A percentile compares a stretch with the other conserved stretches of the same genome.
phyloP scores from a whole-genome alignment of 1,140 invertebrate species.

The Mya arenaria region DNA sequence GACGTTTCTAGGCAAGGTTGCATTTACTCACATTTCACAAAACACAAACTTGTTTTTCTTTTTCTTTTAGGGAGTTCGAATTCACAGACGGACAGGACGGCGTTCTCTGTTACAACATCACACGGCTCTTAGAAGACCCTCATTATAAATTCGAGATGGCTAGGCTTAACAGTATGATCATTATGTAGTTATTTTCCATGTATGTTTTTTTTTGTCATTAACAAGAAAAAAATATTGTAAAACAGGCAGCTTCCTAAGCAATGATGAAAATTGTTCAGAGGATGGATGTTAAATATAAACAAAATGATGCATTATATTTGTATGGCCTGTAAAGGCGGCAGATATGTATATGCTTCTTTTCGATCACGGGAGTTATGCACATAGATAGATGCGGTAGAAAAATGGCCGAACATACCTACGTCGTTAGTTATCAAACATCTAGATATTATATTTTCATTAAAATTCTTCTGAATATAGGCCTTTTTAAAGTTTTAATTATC shows the following conservation, averaged over 20 bases:
- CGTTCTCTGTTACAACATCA: conserved; percentile 64
- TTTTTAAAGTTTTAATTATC: not conserved
- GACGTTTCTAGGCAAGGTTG: no score
- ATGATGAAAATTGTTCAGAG: no score
- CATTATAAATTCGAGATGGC: conserved; percentile 66
- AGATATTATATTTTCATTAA: not conserved
- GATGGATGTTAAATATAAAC: no score
- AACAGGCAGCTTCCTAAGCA: not conserved
- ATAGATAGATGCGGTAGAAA: not conserved
- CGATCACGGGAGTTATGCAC: no score
- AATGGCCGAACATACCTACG: not conserved
- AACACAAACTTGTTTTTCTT: no score
- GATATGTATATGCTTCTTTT: not conserved
- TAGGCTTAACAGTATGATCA: conserved; percentile 65
- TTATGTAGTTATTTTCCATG: not conserved
- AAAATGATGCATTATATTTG: no score
- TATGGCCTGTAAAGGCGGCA: not conserved
- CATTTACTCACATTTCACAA: no score
- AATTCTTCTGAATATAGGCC: not conserved
- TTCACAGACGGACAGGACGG: conserved; percentile 45
- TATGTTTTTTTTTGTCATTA: not conserved
- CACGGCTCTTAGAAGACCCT: conserved; percentile 55
- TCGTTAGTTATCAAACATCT: not conserved
- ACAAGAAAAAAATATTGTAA: not conserved
- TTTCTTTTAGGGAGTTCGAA: not conserved